Evolutionary conservation across 2,797 vertebrate species (phyloP), one percentile per base, ranked within the genome.

Genomic region (Heterohyrax brucei): DNA sequence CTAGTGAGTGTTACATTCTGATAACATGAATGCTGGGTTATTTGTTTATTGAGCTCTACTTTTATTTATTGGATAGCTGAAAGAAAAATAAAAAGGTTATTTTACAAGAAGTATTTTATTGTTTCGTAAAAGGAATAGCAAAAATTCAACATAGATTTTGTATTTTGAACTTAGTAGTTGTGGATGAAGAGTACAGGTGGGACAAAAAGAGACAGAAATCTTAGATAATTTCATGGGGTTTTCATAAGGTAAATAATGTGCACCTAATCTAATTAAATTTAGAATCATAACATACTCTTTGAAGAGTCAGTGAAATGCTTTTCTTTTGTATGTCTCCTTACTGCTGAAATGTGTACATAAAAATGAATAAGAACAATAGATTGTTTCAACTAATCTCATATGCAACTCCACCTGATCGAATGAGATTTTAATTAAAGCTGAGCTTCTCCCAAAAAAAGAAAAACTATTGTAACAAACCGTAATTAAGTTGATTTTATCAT

Each of bases 201-300:
- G 75, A 59, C 3, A 84, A 48, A 12, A 75, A 12, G 66, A 28
- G 73, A 44, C 85, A 24, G 28, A 13, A 73, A 68, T 88, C 50
- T 96, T 72, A 92, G 81, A 96, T 39, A 96, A 96, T 90, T 72
- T 73, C 70, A 53, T 72, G 78, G 61, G 46, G 56, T 68, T 96
- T 95, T 93, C 95, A 94, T 72, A 83, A 93, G 93, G 59, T 62
- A 94, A 93, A 83, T 87, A 66, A 90, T 94, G 85, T 72, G 79
- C 92, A 73, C 95, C 93, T 89, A 59, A 93, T 89, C 66, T 95
- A 97, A 97, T 97, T 97, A 96, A 96, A 94, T 88, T 93, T 95
- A 87, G 88, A 94, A 92, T 95, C 81, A 39, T 78, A 94, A 90
- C 79, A 82, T 81, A 78, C 56, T 53, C 28, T 90, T 94, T 95